Base-by-base conservation (phyloP, 1,140 invertebrate species). In the Zaprionus tsacasi region DNA sequence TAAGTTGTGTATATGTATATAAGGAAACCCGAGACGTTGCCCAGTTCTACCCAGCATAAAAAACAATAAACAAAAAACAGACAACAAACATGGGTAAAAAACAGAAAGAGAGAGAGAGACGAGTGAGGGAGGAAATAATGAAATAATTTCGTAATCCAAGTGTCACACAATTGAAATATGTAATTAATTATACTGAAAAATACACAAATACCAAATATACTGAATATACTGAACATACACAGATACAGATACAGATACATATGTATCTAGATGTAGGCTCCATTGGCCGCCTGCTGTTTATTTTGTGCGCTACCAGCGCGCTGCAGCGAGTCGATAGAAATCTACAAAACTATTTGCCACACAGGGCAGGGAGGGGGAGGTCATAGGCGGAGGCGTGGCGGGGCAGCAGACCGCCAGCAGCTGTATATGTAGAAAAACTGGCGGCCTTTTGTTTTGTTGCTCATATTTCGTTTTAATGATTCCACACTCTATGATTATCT, bases 401-500 rank as follows among this genome's bases (percentile, higher is more conserved):
- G 73, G 45, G 17, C 17, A 21, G 55, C 7, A 35, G 33, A 35
- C 60, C 56, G 63, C 74, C 74, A 76, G 74, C 74, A 76, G 74
- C 74, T 76, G 60, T 57, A 72, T 66, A 72, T 72, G 74, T n/a
- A 33, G 2, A 27, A 27, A 27, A 27, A 27, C 25, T 40, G 61
- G 66, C 73, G 69, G 71, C 50, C 78, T 77, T 71, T 83, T 76
- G 67, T 82, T 70, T 78, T 72, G 76, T 61, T 78, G 81, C 78
- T 85, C 81, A 86, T 85, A 86, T 85, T 85, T 85, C 81, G 82
- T 73, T 85, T 85, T 85, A 85, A 85, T 85, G 82, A 86, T 86
- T 85, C 33, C 33, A 35, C 69, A 68, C 78, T 85, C 77, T 85
- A 86, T 83, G 81, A 85, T 81, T 85, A 85, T 85, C 81, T 85